Conservation (phyloP, 2,113 vertebrate genomes). For the Pogonocichla stellata region DNA sequence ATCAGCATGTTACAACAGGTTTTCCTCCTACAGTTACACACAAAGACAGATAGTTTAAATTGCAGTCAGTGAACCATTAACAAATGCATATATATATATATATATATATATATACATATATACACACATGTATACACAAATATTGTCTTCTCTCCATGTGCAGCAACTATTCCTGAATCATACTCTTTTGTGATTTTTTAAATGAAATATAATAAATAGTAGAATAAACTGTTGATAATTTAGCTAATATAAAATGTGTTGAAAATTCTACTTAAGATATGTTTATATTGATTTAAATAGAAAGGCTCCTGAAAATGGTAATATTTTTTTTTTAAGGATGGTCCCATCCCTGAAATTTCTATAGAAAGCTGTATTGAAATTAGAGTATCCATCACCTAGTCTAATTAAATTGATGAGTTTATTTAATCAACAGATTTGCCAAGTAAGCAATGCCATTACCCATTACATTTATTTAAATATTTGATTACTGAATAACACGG, state of each 20-base stretch:
- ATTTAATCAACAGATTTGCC: constrained; percentile 35
- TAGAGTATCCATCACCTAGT: background rate
- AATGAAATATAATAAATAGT: background rate
- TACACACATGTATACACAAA: background rate
- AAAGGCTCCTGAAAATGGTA: background rate
- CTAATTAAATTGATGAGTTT: constrained; percentile 42
- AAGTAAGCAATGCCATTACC: background rate
- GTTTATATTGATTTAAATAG: background rate
- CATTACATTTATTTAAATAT: constrained; percentile 56
- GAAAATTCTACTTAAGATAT: background rate
- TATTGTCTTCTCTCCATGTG: background rate
- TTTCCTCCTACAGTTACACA: background rate
- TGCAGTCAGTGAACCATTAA: background rate
- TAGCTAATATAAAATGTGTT: background rate
- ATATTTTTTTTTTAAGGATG: background rate
- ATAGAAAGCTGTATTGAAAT: background rate
- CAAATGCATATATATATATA: background rate
- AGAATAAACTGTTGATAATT: background rate
- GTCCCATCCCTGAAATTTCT: background rate
- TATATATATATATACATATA: too few species aligned
- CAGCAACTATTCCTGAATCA: background rate
- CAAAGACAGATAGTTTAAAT: background rate
- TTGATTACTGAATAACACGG: constrained; percentile 41
- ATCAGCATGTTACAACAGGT: background rate
- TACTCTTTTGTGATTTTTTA: background rate